These are phyloP conservation scores for Calameuta filiformis DNA, from an alignment of 2,888 invertebrate genomes.

Conservation along the genomic window DNA sequence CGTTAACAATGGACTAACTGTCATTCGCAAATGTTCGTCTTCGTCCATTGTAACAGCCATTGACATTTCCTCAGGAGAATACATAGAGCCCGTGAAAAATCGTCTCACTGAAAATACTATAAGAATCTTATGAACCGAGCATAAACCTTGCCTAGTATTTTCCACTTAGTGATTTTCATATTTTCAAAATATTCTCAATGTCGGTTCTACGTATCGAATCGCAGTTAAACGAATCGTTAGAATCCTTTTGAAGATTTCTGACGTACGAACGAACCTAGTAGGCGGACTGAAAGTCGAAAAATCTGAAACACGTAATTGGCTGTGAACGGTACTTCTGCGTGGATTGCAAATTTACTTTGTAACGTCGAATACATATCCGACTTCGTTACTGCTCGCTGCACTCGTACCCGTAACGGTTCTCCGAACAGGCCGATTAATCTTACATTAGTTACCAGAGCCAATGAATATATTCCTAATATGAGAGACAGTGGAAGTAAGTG, in stretches of 20 bases:
- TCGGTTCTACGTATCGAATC: not conserved
- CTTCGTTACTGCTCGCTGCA: not conserved
- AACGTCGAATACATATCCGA: not conserved
- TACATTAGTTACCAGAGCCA: not conserved
- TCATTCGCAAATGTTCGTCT: slow-evolving; percentile 15
- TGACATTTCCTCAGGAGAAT: not conserved
- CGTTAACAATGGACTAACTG: slow-evolving; percentile 1
- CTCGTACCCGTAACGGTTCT: not conserved
- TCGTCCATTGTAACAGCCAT: slow-evolving; percentile 8
- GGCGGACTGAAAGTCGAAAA: not conserved
- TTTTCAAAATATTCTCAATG: slow-evolving; percentile 29
- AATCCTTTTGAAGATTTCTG: not conserved
- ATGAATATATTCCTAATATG: not conserved
- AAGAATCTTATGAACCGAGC: not conserved
- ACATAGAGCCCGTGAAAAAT: not conserved
- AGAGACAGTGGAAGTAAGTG: not conserved
- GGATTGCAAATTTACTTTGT: not conserved
- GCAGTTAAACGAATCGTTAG: not conserved
- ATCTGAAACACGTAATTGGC: not conserved
- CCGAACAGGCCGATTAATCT: not conserved
- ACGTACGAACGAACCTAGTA: not conserved
- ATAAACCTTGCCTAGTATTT: not conserved
- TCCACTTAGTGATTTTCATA: slow-evolving; percentile 11
- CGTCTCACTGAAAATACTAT: not conserved
- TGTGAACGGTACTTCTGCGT: not conserved